Conservation (phyloP, 92 coral and sea anemone species). For the Siderastrea siderea region DNA sequence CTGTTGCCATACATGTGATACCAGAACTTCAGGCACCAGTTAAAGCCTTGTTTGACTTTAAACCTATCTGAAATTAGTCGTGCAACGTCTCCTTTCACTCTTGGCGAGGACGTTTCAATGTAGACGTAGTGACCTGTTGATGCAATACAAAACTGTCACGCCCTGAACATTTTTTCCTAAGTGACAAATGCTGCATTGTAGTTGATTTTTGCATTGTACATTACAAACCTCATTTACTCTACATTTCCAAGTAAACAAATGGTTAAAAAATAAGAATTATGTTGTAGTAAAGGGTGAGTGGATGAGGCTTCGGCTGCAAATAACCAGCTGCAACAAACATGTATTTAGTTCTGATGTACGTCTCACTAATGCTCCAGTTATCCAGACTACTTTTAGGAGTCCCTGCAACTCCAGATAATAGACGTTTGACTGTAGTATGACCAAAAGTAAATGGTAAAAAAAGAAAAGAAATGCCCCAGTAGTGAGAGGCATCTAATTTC, state of each 20-base stretch:
- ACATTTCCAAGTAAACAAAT: too few species aligned
- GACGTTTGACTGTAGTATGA: neutral
- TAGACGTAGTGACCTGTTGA: constrained; percentile 86
- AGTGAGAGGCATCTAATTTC: too few species aligned
- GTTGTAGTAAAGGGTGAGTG: too few species aligned
- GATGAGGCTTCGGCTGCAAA: too few species aligned
- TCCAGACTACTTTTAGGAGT: neutral
- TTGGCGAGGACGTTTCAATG: constrained; percentile 90
- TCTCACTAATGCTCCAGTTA: neutral
- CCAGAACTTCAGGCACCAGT: constrained; percentile 95
- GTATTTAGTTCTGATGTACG: too few species aligned
- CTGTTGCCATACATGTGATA: constrained; percentile 93
- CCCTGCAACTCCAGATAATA: neutral
- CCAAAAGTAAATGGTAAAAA: too few species aligned
- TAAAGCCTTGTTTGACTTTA: constrained; percentile 69
- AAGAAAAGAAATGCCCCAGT: too few species aligned
- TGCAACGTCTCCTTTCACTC: constrained; percentile 82
- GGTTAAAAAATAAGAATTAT: too few species aligned
- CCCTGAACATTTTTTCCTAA: neutral
- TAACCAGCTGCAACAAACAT: too few species aligned
- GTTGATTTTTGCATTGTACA: neutral
- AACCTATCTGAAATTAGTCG: constrained; percentile 88
- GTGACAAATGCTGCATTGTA: neutral
- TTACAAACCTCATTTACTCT: neutral
- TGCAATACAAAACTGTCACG: neutral